Percentiles rank a stretch among this genome's conserved stretches.
Conservation (phyloP, 2,113 vertebrate genomes). For the Hassar affinis region DNA sequence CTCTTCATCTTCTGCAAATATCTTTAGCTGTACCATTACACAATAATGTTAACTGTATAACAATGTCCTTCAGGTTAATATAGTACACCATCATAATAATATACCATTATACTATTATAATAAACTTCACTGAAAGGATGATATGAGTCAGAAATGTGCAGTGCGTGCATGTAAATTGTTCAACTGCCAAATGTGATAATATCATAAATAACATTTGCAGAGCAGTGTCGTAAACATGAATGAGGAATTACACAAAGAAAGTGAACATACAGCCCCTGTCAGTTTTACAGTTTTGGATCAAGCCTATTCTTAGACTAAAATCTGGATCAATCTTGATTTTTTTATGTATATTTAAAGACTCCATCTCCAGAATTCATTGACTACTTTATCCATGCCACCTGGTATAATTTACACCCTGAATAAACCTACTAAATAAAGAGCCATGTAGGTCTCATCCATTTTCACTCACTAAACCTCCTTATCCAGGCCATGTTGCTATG, state of each 20-base stretch:
- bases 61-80: neutral
- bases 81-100: neutral
- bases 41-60: neutral
- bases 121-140: neutral
- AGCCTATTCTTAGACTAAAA: neutral
- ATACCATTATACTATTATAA: neutral
- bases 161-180: neutral
- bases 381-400: slow-evolving; percentile 54
- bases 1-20: neutral
- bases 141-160: neutral
- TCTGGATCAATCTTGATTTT: neutral
- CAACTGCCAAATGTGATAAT: neutral
- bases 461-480: slow-evolving; percentile 72
- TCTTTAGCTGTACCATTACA: neutral
- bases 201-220: neutral
- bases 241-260: neutral
- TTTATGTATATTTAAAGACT: neutral
- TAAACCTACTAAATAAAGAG: slow-evolving; percentile 71
- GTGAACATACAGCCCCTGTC: neutral
- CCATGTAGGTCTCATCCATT: slow-evolving; percentile 61
- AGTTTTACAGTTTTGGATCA: neutral
- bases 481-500: slow-evolving; percentile 75
- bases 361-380: neutral
- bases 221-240: neutral
- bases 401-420: slow-evolving; percentile 63